These are phyloP conservation scores for Zoanthus gigantus DNA, from an alignment of 92 coral and sea anemone genomes.

Conservation along the genomic window DNA sequence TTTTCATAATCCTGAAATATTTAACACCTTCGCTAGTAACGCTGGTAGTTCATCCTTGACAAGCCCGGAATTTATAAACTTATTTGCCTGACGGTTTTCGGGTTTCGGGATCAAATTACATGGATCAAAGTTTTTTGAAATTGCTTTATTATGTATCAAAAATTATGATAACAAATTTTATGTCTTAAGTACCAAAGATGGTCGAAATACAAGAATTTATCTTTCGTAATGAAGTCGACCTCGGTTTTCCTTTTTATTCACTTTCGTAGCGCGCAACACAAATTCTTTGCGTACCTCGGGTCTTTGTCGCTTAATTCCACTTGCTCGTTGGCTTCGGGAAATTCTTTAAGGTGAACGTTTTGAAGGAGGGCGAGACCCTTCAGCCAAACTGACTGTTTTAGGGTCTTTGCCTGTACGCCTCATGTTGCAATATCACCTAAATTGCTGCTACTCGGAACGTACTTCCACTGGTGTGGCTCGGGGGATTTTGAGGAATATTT, in stretches of 20 bases:
- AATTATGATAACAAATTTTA: too few relatives aligned
- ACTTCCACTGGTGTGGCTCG: slow-evolving; percentile 52
- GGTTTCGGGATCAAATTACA: too few relatives aligned
- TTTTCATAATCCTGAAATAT: too few relatives aligned
- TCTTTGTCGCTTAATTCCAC: not conserved
- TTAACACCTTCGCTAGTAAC: too few relatives aligned
- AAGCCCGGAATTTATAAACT: too few relatives aligned
- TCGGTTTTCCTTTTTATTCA: not conserved
- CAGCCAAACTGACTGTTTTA: slow-evolving; percentile 31
- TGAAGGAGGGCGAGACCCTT: not conserved
- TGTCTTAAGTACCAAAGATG: too few relatives aligned
- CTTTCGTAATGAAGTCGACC: too few relatives aligned
- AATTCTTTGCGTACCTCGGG: slow-evolving; percentile 12
- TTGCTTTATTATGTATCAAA: too few relatives aligned
- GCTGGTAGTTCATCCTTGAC: too few relatives aligned
- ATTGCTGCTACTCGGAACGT: slow-evolving; percentile 22
- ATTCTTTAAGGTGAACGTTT: not conserved
- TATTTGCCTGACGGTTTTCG: too few relatives aligned
- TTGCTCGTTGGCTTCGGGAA: not conserved
- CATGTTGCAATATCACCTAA: slow-evolving; percentile 59
- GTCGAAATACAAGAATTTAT: too few relatives aligned
- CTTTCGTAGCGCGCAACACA: not conserved
- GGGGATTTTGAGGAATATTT: slow-evolving; percentile 28
- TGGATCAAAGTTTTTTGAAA: too few relatives aligned
- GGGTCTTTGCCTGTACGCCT: not conserved